These are phyloP conservation scores for Lysandra bellargus DNA, from an alignment of 2,888 invertebrate species.

Conservation along the genomic window DNA sequence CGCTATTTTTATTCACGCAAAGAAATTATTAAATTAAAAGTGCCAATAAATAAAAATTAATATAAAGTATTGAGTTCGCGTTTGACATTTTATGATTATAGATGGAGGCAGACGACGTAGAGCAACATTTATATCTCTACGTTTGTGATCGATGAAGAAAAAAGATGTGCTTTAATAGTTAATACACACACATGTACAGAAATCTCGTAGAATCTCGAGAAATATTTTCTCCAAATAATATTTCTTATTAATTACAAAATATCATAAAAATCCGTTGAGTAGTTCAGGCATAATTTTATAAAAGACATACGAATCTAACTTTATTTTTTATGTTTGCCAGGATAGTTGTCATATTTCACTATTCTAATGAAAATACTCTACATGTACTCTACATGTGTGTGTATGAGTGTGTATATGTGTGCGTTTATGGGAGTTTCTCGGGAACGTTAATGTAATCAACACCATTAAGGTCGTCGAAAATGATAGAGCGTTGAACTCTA, in stretches of 20 bases:
- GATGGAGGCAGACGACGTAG: conserved; percentile 13
- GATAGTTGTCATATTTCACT: neutral
- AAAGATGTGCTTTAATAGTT: neutral
- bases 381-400: neutral
- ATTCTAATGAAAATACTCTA: conserved; percentile 32
- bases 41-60: conserved; percentile 28
- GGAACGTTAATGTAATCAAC: conserved; percentile 42
- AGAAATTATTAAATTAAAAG: conserved; percentile 19
- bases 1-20: conserved; percentile 3
- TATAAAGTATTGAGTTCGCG: conserved; percentile 7
- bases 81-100: conserved; percentile 17
- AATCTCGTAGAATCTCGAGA: neutral
- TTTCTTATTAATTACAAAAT: no score
- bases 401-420: conserved; percentile 40
- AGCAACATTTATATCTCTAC: neutral
- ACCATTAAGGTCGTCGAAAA: conserved; percentile 41
- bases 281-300: no score
- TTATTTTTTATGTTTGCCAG: no score
- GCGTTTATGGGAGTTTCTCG: conserved; percentile 41
- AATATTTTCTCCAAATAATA: no score
- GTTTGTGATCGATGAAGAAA: neutral
- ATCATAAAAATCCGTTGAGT: no score
- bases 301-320: no score
- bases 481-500: conserved; percentile 42
- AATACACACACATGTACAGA: neutral